Evolutionary conservation across 2,888 invertebrate species (phyloP), one percentile per base, ranked within the genome.

Genomic region (Parelbella ahira): DNA sequence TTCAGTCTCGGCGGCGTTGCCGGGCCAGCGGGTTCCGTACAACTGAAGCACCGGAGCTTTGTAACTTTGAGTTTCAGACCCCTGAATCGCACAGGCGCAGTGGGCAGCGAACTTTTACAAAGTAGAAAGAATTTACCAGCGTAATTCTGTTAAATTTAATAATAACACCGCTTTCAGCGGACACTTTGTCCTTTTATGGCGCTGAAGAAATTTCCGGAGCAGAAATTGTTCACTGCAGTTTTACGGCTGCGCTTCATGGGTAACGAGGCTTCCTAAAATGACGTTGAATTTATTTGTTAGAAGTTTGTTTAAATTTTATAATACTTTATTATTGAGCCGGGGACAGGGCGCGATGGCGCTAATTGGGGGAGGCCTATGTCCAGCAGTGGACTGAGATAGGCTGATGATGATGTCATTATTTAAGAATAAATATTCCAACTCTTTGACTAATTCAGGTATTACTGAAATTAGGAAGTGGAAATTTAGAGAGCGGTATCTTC

Each of bases 91-190:
- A 41, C 41, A 41, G 27, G 41, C 41, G 41, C 41, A 41, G 27
- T 33, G 4, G 2, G 12, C 0, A 3, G 23, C 23, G 28, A 41
- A 41, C 33, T 41, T 37, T 33, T 32, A 39, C 39, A 32, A 39
- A 39, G 39, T 39, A 27, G 19, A 21, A 41, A 41, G 41, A 24
- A 25, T 41, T 41, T 39, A 41, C 33, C 7, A 15, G 19, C 25
- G 13, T 41, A 41, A 41, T 34, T 34, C 23, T 15, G 28, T 34
- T 42, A 42, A 28, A 42, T 28, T 34, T 42, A 42, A 42, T 42
- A 34, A 42, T 34, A 32, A 42, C 11, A 18, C 11, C 25, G 32
- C 34, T 34, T 34, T 34, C 28, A 42, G 27, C 19, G 39, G 15
- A 28, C 20, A 25, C 39, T 39, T 39, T 32, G 32, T 11, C 18